Evolutionary conservation across 1,140 invertebrate species (phyloP).

Genomic region (Drosophila parvula): DNA sequence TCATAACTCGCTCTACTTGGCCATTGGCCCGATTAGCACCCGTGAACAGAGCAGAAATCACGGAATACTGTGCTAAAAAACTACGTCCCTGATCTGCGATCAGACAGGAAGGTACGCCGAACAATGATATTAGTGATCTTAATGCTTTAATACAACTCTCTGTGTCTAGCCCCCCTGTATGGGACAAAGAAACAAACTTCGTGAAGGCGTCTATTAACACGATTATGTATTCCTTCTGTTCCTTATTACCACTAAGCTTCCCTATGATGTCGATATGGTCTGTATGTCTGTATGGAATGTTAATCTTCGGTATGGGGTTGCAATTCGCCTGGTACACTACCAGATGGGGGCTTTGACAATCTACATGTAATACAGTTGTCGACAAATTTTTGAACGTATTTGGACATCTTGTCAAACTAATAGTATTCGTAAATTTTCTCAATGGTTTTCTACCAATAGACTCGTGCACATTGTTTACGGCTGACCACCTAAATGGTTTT

Average conservation of each 20-base stretch:
- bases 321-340: too few species aligned
- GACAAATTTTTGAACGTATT: not conserved
- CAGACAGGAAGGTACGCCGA: not conserved
- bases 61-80: constrained; percentile 10
- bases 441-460: constrained; percentile 3
- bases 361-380: constrained; percentile 9
- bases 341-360: not conserved
- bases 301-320: too few species aligned
- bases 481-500: too few species aligned
- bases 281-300: too few species aligned
- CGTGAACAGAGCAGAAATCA: constrained; percentile 4
- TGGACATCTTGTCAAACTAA: not conserved
- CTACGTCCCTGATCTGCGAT: constrained; percentile 9
- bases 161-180: too few species aligned
- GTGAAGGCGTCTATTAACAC: too few species aligned
- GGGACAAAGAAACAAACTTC: too few species aligned
- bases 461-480: too few species aligned
- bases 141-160: too few species aligned
- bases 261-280: too few species aligned
- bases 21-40: not conserved
- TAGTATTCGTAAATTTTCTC: constrained; percentile 7
- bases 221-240: too few species aligned
- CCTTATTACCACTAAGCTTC: too few species aligned
- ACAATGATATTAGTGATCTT: constrained; percentile 1
- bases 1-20: constrained; percentile 7